phyloP scores from a whole-genome alignment of 2,113 vertebrate species.

The Panthera tigris region DNA sequence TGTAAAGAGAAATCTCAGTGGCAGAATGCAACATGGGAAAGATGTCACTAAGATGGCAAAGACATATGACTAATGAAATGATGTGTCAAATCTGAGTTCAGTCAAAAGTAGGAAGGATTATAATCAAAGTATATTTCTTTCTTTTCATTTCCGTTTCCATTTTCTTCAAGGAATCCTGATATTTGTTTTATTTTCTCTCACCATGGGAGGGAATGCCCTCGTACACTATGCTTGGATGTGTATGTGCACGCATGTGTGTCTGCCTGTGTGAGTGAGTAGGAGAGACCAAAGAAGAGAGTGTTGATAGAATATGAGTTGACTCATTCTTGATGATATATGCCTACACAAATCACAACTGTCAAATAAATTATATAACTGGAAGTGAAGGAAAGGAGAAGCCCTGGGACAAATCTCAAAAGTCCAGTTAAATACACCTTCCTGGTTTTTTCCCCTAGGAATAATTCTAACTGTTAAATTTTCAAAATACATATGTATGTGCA shows the following conservation, averaged over 20 bases:
- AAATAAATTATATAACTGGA: background rate
- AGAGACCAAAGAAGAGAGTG: background rate
- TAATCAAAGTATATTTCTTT: background rate
- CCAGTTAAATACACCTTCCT: background rate
- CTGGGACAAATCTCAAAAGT: background rate
- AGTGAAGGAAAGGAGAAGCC: background rate
- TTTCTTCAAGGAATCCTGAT: background rate
- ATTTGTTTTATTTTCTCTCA: background rate
- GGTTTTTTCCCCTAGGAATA: background rate
- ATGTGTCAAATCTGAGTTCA: background rate
- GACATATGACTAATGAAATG: background rate
- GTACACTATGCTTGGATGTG: background rate
- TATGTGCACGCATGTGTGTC: background rate
- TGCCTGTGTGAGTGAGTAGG: background rate
- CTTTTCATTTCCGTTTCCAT: background rate
- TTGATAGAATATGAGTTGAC: background rate
- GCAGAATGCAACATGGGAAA: background rate
- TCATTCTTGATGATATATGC: background rate
- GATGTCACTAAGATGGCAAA: background rate
- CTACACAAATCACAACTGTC: background rate
- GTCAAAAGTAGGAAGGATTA: background rate
- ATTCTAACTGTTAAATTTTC: background rate
- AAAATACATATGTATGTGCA: background rate
- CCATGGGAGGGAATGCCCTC: background rate
- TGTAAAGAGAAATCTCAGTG: background rate